phyloP scores from a whole-genome alignment of 1,140 invertebrate species.

The Planococcus citri region DNA sequence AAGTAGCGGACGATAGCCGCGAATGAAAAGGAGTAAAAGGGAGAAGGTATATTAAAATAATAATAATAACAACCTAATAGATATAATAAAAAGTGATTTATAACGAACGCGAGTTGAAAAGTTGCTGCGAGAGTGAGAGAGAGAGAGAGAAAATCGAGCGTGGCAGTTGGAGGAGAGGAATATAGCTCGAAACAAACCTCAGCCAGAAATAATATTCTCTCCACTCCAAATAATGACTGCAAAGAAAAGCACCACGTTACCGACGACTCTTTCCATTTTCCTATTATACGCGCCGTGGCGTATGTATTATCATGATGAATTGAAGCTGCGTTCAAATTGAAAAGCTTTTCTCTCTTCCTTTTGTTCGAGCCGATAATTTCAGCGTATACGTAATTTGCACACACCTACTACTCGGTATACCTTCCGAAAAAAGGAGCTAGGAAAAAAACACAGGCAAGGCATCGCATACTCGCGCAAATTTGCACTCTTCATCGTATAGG shows the following conservation, averaged over 20 bases:
- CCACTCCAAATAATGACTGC: too few relatives aligned
- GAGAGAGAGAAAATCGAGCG: conserved; percentile 13
- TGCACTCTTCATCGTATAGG: too few relatives aligned
- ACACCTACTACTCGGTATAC: too few relatives aligned
- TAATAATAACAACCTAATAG: background rate
- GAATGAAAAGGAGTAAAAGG: background rate
- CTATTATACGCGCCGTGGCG: background rate
- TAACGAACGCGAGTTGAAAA: background rate
- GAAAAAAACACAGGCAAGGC: too few relatives aligned
- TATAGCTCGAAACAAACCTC: too few relatives aligned
- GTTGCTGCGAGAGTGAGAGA: background rate
- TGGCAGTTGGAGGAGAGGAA: background rate
- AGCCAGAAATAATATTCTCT: too few relatives aligned
- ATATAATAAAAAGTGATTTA: background rate
- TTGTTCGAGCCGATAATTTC: too few relatives aligned
- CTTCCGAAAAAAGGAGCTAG: too few relatives aligned
- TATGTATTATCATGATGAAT: background rate
- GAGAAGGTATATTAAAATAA: background rate
- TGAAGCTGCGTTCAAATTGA: background rate
- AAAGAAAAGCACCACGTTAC: background rate
- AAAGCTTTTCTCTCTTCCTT: background rate
- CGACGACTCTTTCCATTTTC: background rate
- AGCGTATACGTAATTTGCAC: too few relatives aligned
- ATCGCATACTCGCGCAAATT: too few relatives aligned
- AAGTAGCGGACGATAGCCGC: too few relatives aligned